phyloP scores from a whole-genome alignment of 2,888 invertebrate genomes.

The Nephrotoma guestfalica region DNA sequence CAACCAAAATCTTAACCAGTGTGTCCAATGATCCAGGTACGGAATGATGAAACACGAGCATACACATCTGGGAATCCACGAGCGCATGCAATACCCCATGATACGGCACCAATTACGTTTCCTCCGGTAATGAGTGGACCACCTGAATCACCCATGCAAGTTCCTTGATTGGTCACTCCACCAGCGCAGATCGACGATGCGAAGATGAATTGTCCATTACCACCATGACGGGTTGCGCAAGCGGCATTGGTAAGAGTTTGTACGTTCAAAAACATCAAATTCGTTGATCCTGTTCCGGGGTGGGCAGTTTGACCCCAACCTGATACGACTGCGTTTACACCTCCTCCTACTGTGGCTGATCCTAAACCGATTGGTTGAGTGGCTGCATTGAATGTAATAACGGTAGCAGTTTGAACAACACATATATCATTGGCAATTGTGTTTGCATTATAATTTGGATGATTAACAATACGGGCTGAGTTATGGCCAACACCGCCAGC shows the following conservation, averaged over 20 bases:
- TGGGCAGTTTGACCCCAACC: conserved; percentile 10
- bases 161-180: conserved; percentile 15
- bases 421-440: conserved; percentile 8
- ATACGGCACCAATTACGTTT: conserved; percentile 27
- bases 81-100: conserved; percentile 28
- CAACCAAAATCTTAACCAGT: background rate
- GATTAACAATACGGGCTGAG: conserved; percentile 7
- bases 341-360: conserved; percentile 7
- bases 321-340: background rate
- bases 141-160: conserved; percentile 27
- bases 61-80: conserved; percentile 29
- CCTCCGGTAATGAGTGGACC: conserved; percentile 26
- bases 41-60: conserved; percentile 25
- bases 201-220: conserved; percentile 16
- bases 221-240: conserved; percentile 6
- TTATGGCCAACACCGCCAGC: conserved; percentile 4
- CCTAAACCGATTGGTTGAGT: background rate
- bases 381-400: conserved; percentile 2
- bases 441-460: conserved; percentile 8
- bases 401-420: conserved; percentile 3
- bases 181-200: conserved; percentile 27
- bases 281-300: conserved; percentile 6
- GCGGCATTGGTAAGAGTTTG: conserved; percentile 9
- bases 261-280: background rate
- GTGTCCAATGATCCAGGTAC: conserved; percentile 22